Percentiles rank a stretch among this genome's conserved stretches.
Conservation (phyloP, 2,888 invertebrate genomes). For the Busseola fusca region DNA sequence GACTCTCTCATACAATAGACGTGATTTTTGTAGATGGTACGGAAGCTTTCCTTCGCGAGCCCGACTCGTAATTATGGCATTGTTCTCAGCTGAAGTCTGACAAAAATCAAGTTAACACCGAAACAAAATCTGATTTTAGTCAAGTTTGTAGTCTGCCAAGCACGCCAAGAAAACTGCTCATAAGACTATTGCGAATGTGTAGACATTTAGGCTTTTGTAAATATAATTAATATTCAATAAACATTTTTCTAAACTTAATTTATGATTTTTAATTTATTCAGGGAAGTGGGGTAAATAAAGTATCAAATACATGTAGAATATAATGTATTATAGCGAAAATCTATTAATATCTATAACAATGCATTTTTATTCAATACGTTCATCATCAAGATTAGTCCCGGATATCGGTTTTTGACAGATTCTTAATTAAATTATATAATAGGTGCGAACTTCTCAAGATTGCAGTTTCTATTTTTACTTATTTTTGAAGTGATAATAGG, state of each 20-base stretch:
- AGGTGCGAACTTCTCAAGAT: neutral
- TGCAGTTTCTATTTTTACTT: neutral
- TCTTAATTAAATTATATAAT: neutral
- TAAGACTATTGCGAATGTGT: neutral
- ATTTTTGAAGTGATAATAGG: neutral
- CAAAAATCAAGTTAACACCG: neutral
- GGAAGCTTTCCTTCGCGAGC: no score
- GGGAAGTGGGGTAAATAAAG: slow-evolving; percentile 40
- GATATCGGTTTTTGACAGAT: neutral
- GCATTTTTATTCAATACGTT: slow-evolving; percentile 61
- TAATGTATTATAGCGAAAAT: slow-evolving; percentile 75
- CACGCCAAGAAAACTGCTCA: neutral
- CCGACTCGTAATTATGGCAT: no score
- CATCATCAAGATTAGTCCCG: slow-evolving; percentile 59
- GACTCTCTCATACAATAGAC: no score
- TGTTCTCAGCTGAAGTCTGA: neutral
- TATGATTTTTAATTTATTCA: neutral
- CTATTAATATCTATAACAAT: slow-evolving; percentile 73
- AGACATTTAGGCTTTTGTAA: slow-evolving; percentile 18
- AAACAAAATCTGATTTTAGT: neutral
- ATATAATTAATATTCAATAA: slow-evolving; percentile 25
- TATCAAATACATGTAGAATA: slow-evolving; percentile 66
- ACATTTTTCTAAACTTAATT: slow-evolving; percentile 8
- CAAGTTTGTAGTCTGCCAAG: neutral
- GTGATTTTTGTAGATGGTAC: no score